Base-by-base conservation (phyloP, 1,140 invertebrate genomes). In the Lerema accius region DNA sequence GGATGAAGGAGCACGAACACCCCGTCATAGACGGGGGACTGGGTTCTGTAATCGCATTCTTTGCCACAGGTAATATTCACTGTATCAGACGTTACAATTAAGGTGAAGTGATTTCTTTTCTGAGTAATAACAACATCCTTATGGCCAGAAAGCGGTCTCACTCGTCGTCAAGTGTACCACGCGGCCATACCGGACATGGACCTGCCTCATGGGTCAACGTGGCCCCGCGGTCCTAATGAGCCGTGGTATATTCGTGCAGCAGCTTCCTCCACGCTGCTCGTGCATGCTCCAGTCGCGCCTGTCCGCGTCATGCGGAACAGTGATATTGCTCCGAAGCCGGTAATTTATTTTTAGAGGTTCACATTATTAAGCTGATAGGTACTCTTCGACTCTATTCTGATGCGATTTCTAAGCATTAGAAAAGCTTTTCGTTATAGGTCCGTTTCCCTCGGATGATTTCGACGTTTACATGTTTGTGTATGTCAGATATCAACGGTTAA, bases 41-140 rank as follows among this genome's bases (percentile, higher is more conserved):
- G 1, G 87, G 87, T 6, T 83, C 85, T 0, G 73, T 69, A 11
- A 86, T 82, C 0, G 80, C 87, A 0, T 90, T 90, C 63, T 82
- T 86, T 51, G 79, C 82, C 11, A 80, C 74, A 4, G 87, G 87
- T 87, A 68, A 55, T 32, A n/a, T n/a, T n/a, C n/a, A n/a, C n/a
- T n/a, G n/a, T n/a, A n/a, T n/a, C n/a, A n/a, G n/a, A n/a, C n/a
- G n/a, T n/a, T n/a, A n/a, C n/a, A n/a, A n/a, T n/a, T n/a, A n/a
- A n/a, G n/a, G n/a, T n/a, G n/a, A n/a, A n/a, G n/a, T n/a, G n/a
- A n/a, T n/a, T n/a, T n/a, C n/a, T n/a, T n/a, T n/a, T n/a, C n/a
- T n/a, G n/a, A n/a, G n/a, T n/a, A n/a, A n/a, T n/a, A n/a, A n/a
- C n/a, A n/a, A n/a, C n/a, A n/a, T n/a, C n/a, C n/a, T n/a, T n/a